Evolutionary conservation across 2,888 invertebrate species (phyloP).

Genomic region (Eupithecia tripunctaria): DNA sequence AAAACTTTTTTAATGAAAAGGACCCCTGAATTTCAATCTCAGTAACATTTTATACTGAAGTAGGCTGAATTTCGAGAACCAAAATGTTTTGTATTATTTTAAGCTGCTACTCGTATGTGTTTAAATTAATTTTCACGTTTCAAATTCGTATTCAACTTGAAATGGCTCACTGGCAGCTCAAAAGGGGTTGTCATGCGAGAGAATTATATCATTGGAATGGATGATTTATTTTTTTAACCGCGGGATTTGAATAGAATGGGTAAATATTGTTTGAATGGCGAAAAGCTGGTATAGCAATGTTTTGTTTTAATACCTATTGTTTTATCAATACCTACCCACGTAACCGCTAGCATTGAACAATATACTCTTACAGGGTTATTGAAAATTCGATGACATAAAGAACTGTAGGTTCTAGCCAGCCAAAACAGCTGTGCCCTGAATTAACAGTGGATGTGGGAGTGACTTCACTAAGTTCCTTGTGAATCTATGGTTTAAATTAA

Average conservation of each 20-base stretch:
- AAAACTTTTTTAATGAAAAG: too few relatives aligned
- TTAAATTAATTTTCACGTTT: slow-evolving; percentile 2
- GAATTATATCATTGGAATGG: slow-evolving; percentile 8
- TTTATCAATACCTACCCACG: background rate
- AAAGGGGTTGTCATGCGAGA: slow-evolving; percentile 8
- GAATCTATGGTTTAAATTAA: too few relatives aligned
- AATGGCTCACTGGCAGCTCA: slow-evolving; percentile 9
- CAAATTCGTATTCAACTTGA: slow-evolving; percentile 8
- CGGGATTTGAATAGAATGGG: background rate
- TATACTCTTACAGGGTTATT: too few relatives aligned
- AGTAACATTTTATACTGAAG: background rate
- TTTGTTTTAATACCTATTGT: background rate
- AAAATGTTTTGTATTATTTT: background rate
- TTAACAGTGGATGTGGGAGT: too few relatives aligned
- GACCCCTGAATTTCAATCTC: background rate
- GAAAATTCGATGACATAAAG: too few relatives aligned
- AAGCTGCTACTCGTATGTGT: background rate
- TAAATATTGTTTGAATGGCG: background rate
- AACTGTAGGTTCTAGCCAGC: too few relatives aligned
- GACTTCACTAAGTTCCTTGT: too few relatives aligned
- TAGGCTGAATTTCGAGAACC: background rate
- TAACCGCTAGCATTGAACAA: too few relatives aligned
- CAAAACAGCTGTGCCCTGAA: too few relatives aligned
- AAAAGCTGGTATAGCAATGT: background rate
- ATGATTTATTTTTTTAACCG: slow-evolving; percentile 10